These are phyloP conservation scores for Sisyra terminalis DNA, from an alignment of 2,888 invertebrate species.

Conservation along the genomic window DNA sequence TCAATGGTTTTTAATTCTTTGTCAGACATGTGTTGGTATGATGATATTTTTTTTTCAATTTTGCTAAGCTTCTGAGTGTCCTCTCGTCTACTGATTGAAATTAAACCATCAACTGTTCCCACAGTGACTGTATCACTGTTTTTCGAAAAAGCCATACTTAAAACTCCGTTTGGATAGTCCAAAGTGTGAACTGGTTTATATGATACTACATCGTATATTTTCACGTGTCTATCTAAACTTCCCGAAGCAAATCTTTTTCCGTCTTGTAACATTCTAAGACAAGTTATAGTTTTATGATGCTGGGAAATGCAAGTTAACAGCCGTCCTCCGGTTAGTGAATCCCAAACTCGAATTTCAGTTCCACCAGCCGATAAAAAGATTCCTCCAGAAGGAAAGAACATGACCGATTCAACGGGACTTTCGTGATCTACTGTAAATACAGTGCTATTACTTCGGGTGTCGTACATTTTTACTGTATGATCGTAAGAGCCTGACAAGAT, in stretches of 20 bases:
- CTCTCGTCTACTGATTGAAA: conserved; percentile 70
- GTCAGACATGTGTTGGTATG: conserved; percentile 29
- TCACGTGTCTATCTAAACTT: conserved; percentile 84
- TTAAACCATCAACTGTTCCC: conserved; percentile 84
- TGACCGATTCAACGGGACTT: conserved; percentile 72
- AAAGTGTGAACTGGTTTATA: conserved; percentile 80
- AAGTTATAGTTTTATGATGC: conserved; percentile 93
- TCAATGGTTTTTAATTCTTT: conserved; percentile 28
- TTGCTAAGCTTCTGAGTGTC: conserved; percentile 28
- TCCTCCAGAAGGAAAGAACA: conserved; percentile 79
- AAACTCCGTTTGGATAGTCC: conserved; percentile 77
- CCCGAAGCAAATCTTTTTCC: conserved; percentile 74
- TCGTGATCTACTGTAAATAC: conserved; percentile 69
- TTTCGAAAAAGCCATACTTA: conserved; percentile 63
- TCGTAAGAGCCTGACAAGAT: conserved; percentile 82
- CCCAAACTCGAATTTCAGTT: conserved; percentile 85
- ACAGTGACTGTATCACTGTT: conserved; percentile 73
- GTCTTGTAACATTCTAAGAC: conserved; percentile 63
- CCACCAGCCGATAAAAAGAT: conserved; percentile 86
- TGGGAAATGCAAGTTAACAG: conserved; percentile 69
- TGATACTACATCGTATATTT: conserved; percentile 74
- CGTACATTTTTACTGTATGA: conserved; percentile 73
- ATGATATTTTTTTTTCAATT: conserved; percentile 31
- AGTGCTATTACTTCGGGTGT: conserved; percentile 54
- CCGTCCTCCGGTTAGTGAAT: conserved; percentile 74